Conservation (phyloP, 2,888 invertebrate genomes). For the Trypoxylon attenuatum region DNA sequence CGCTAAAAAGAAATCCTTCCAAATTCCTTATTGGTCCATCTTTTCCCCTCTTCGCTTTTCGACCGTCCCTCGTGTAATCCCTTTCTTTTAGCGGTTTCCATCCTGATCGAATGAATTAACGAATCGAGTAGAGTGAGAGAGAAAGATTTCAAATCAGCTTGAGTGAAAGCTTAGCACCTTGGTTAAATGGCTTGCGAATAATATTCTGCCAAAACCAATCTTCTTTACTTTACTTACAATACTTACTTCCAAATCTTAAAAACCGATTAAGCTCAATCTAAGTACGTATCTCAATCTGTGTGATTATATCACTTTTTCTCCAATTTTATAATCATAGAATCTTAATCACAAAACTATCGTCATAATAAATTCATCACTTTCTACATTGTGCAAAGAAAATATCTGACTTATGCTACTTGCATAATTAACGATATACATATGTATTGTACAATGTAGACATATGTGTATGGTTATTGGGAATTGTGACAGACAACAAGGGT, state of each 20-base stretch:
- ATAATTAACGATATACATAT: too few species aligned
- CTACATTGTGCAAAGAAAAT: too few species aligned
- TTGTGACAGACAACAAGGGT: too few species aligned
- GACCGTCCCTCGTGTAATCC: background rate
- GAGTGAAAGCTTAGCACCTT: background rate
- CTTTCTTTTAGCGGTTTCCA: background rate
- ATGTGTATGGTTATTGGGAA: too few species aligned
- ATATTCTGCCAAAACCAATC: background rate
- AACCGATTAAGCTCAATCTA: too few species aligned
- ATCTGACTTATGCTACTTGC: too few species aligned
- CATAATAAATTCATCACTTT: too few species aligned
- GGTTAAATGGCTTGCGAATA: background rate
- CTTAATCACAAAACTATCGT: too few species aligned
- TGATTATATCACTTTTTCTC: too few species aligned
- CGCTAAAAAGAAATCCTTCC: background rate
- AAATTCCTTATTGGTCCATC: background rate
- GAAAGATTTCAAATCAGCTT: background rate
- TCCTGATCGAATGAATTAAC: background rate
- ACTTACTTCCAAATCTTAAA: background rate
- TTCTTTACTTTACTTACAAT: background rate
- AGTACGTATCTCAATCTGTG: too few species aligned
- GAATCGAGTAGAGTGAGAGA: background rate
- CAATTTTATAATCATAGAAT: too few species aligned
- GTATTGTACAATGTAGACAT: too few species aligned
- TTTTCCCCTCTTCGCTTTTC: background rate